These are phyloP conservation scores for Trachythela sp. DNA, from an alignment of 64 coral and sea anemone species.

Conservation along the genomic window DNA sequence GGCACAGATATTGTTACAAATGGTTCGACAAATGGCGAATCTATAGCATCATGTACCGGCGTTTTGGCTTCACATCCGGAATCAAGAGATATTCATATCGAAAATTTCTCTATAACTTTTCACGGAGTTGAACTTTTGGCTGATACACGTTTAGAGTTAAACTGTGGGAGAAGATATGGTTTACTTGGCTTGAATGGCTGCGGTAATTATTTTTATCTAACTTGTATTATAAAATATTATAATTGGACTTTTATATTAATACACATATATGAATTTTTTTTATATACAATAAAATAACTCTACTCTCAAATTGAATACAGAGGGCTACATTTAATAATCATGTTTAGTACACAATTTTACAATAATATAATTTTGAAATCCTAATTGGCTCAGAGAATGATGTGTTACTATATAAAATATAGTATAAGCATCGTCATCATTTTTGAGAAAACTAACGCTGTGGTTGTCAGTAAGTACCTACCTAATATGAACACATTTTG, in stretches of 20 bases:
- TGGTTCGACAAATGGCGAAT: slow-evolving; percentile 46
- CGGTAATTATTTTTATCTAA: slow-evolving; percentile 48
- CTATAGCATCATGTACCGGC: slow-evolving; percentile 88
- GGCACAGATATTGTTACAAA: slow-evolving; percentile 23
- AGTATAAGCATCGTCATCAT: too few relatives aligned
- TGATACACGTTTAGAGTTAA: slow-evolving; percentile 84
- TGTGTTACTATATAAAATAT: too few relatives aligned
- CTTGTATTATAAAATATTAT: background rate
- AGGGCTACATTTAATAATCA: too few relatives aligned
- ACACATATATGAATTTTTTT: too few relatives aligned
- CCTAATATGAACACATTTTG: too few relatives aligned
- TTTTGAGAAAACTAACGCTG: too few relatives aligned
- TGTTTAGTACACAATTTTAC: too few relatives aligned
- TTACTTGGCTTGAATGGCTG: slow-evolving; percentile 92
- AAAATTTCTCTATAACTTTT: slow-evolving; percentile 97
- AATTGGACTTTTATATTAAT: background rate
- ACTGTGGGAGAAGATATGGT: slow-evolving; percentile 92
- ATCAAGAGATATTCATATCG: slow-evolving; percentile 82
- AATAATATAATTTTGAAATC: too few relatives aligned
- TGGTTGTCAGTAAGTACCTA: too few relatives aligned
- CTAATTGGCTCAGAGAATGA: too few relatives aligned
- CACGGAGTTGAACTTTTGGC: slow-evolving; percentile 88
- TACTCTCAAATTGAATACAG: too few relatives aligned
- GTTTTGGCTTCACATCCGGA: slow-evolving; percentile 95
- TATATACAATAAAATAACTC: too few relatives aligned